Evolutionary conservation across 2,888 invertebrate genomes (phyloP).

Genomic region (Rhingia campestris): DNA sequence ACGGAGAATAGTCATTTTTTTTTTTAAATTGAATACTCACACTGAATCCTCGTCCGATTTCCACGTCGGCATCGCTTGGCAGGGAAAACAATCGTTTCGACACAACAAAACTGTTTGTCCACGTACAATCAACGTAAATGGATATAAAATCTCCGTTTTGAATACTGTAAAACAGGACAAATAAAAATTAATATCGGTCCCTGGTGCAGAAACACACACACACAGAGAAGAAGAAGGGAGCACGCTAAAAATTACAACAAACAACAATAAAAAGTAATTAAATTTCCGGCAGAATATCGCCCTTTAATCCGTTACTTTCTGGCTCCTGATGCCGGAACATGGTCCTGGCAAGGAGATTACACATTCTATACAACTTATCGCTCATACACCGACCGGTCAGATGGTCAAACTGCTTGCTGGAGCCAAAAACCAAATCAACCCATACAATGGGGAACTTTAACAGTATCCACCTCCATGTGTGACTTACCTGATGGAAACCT

Average conservation of each 20-base stretch:
- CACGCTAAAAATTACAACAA: constrained; percentile 32
- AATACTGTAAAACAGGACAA: constrained; percentile 77
- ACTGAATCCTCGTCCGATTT: constrained; percentile 82
- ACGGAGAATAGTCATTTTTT: neutral
- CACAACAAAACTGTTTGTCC: constrained; percentile 83
- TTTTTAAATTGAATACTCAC: constrained; percentile 78
- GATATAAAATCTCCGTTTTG: constrained; percentile 83
- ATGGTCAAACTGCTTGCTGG: neutral
- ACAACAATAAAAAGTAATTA: constrained; percentile 69
- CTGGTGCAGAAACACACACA: neutral
- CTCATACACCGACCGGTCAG: constrained; percentile 6
- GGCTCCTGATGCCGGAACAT: constrained; percentile 26
- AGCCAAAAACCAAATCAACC: constrained; percentile 25
- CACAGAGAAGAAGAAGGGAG: too few species aligned
- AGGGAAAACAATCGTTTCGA: constrained; percentile 81
- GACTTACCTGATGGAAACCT: constrained; percentile 82
- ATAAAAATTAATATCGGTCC: constrained; percentile 54
- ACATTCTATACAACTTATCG: constrained; percentile 15
- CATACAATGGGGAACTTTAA: neutral
- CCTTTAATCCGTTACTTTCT: constrained; percentile 8
- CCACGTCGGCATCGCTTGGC: constrained; percentile 81
- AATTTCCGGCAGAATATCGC: constrained; percentile 17
- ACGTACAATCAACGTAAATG: constrained; percentile 82
- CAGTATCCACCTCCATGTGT: neutral
- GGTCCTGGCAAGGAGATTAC: constrained; percentile 44